Conservation (phyloP, 2,797 vertebrate species). For the Stomatorhinus walkeri region DNA sequence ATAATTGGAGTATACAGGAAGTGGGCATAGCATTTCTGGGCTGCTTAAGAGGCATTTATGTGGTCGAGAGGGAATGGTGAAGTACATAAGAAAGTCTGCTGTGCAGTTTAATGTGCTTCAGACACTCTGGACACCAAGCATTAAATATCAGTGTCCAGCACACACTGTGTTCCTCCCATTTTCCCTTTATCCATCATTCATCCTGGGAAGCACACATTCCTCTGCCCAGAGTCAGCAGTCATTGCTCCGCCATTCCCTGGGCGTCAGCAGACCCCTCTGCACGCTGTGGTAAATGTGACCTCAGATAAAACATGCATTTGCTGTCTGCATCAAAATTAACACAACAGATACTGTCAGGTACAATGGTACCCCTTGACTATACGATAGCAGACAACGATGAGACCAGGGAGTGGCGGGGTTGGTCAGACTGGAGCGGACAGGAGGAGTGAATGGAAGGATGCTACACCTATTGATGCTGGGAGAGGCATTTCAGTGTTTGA, state of each 20-base stretch:
- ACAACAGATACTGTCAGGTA: background rate
- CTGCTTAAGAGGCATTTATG: background rate
- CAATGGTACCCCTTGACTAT: background rate
- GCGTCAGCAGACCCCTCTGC: background rate
- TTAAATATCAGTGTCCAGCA: background rate
- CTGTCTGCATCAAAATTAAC: background rate
- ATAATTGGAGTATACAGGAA: background rate
- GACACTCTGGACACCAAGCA: background rate
- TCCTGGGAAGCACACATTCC: background rate
- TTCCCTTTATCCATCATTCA: background rate
- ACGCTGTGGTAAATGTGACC: background rate
- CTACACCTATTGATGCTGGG: background rate
- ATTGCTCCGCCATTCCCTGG: background rate
- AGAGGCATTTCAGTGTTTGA: background rate
- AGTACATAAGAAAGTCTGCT: background rate
- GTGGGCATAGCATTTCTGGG: background rate
- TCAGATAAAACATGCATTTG: background rate
- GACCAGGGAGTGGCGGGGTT: background rate
- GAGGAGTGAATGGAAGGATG: background rate
- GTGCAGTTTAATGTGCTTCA: background rate
- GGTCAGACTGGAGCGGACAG: slow-evolving; percentile 12
- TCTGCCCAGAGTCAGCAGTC: background rate
- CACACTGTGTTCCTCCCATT: background rate
- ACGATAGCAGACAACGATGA: background rate
- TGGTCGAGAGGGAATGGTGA: background rate